Evolutionary conservation across 1,140 invertebrate genomes (phyloP), one percentile per base, ranked within the genome.

Genomic region (Drosophila pandora): DNA sequence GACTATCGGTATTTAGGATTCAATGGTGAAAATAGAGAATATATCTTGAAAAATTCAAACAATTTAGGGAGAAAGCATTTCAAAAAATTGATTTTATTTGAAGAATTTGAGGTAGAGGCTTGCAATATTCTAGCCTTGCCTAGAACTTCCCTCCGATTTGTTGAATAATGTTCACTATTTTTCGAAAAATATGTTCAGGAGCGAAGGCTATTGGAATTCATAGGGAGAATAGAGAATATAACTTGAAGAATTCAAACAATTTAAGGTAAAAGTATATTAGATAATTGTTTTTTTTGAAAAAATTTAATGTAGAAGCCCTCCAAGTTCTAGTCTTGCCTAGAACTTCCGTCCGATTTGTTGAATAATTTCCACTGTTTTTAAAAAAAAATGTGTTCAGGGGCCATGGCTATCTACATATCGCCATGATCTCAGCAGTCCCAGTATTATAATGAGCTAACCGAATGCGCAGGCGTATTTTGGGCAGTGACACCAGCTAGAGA

Each of bases 381-480:
- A n/a, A n/a, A 4, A 3, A 1, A 49, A 55, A 57, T 56, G 39
- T 68, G 39, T 68, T 56, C 32, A n/a, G 21, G 10, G 64, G n/a
- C 45, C 34, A 17, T 25, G 41, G 50, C 67, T 69, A 68, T 69
- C 65, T 45, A 30, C 23, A 21, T 69, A 68, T 69, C 65, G 54
- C 41, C 23, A 21, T 68, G 67, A 70, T 70, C 67, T 56, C 25
- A 47, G 43, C 67, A 69, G 69, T 70, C 67, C 47, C 25, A 47
- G 43, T 63, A 69, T 56, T 69, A 69, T 69, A 69, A 69, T 69
- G 67, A 69, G 52, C 49, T 53, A 57, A 22, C 22, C 48, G 39
- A 76, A 55, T 56, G 71, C 73, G 73, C 50, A 69, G 73, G 63
- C 63, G 70, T 75, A 64, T 75, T 56, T 73, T 74, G 48, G 75